A percentile compares a stretch with the other conserved stretches of the same genome.
Evolutionary conservation across 2,113 vertebrate genomes (phyloP).

Genomic region (Tringa solitaria): DNA sequence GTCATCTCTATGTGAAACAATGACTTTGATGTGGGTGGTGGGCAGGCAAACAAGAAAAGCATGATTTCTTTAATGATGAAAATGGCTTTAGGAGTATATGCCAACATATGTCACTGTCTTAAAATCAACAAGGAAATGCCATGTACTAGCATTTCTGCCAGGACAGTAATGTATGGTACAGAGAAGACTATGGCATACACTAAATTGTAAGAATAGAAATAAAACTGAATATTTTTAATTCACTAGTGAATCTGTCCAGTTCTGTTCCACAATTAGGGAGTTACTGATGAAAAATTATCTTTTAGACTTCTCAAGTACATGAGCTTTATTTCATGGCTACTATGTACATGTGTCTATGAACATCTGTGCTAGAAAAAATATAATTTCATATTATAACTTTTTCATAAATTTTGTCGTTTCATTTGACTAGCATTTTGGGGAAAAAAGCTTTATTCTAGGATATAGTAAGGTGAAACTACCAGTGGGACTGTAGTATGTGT

Average conservation of each 20-base stretch:
- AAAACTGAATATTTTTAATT: background rate
- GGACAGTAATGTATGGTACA: background rate
- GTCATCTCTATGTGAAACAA: background rate
- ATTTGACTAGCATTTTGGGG: background rate
- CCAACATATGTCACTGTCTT: background rate
- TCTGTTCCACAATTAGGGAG: background rate
- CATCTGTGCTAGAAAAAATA: background rate
- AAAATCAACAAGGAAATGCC: background rate
- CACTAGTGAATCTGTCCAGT: background rate
- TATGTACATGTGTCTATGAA: background rate
- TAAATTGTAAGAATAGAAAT: background rate
- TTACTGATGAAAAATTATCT: background rate
- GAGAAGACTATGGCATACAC: background rate
- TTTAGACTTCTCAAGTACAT: background rate
- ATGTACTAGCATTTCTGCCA: background rate
- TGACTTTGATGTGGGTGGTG: no score
- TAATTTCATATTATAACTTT: background rate
- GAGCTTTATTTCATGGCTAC: background rate
- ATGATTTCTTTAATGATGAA: background rate
- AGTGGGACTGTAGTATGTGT: background rate
- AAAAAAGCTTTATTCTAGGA: background rate
- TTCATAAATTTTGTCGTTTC: background rate
- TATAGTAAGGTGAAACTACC: background rate
- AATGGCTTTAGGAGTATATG: background rate
- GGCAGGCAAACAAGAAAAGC: background rate